Base-by-base conservation (phyloP, 2,797 vertebrate species). In the Cuculus canorus region DNA sequence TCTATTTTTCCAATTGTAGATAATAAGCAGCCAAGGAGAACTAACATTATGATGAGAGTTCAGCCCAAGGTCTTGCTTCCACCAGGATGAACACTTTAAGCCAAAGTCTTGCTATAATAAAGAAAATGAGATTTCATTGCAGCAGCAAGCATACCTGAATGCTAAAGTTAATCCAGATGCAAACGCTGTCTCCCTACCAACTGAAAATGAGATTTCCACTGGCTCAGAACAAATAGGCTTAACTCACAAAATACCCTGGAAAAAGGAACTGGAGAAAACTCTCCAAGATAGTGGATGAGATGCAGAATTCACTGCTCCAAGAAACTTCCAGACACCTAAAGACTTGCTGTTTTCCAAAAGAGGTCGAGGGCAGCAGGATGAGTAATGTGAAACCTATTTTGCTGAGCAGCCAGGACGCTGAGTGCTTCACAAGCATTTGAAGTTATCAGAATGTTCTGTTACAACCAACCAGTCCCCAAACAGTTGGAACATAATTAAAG, bases 41-140 rank as follows among this genome's bases (percentile, higher is more conserved):
- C 61, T 86, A 88, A 92, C 82, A 65, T 65, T 78, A 83, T 0
- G n/a, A 80, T 10, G 61, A 82, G 78, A 93, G 94, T 94, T 96
- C 96, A 96, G 92, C 94, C 93, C 86, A 57, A 96, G 95, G 94
- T 96, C 94, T 96, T 95, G 92, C 78, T 95, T 95, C 90, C 90
- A 95, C 83, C 90, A 94, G 64, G 92, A 85, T 39, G 50, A 92
- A 77, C 5, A 32, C 64, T 39, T 82, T 17, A 47, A 92, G 94
- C 90, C 96, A 95, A 95, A 72, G 68, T 11, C 86, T 92, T 92
- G 86, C 60, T 95, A 76, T 77, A 95, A 95, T 73, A 90, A 90
- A 0, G 61, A 76, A 92, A 90, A 95, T n/a, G 92, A 93, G 90
- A 91, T 80, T 91, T 95, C 80, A 95, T 41, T 94, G 92, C 95